These are phyloP conservation scores for Tuberolachnus salignus DNA, from an alignment of 2,888 invertebrate species.

Conservation along the genomic window DNA sequence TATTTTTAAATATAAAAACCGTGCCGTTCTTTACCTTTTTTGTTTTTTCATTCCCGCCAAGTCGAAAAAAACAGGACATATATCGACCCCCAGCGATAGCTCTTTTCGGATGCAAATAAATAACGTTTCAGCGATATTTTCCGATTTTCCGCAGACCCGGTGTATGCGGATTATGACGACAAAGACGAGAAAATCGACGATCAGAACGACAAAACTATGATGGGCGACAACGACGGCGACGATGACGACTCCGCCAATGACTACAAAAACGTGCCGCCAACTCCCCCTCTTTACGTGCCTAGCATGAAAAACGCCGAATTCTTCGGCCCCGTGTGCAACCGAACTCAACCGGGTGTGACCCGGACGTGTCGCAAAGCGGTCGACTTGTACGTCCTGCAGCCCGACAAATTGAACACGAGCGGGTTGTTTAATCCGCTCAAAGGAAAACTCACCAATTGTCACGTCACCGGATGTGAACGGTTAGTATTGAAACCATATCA, in stretches of 20 bases:
- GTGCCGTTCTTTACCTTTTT: too few species aligned
- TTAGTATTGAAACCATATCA: constrained; percentile 62
- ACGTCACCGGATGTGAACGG: constrained; percentile 86
- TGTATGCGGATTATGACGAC: constrained; percentile 30
- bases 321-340: constrained; percentile 35
- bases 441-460: constrained; percentile 87
- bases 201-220: constrained; percentile 12
- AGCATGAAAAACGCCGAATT: constrained; percentile 51
- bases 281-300: constrained; percentile 56
- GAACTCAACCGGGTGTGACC: constrained; percentile 33
- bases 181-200: not conserved
- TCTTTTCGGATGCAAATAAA: too few species aligned
- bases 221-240: not conserved
- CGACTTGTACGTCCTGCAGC: constrained; percentile 83
- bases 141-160: constrained; percentile 26
- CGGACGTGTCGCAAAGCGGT: constrained; percentile 81
- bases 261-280: constrained; percentile 34
- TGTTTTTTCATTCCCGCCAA: too few species aligned
- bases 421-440: constrained; percentile 83
- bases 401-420: constrained; percentile 77
- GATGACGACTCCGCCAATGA: constrained; percentile 6
- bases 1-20: too few species aligned
- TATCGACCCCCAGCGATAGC: too few species aligned
- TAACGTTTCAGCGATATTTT: not conserved
- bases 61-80: too few species aligned